Conservation (phyloP, 92 coral and sea anemone genomes). For the Epizoanthus ramosus region DNA sequence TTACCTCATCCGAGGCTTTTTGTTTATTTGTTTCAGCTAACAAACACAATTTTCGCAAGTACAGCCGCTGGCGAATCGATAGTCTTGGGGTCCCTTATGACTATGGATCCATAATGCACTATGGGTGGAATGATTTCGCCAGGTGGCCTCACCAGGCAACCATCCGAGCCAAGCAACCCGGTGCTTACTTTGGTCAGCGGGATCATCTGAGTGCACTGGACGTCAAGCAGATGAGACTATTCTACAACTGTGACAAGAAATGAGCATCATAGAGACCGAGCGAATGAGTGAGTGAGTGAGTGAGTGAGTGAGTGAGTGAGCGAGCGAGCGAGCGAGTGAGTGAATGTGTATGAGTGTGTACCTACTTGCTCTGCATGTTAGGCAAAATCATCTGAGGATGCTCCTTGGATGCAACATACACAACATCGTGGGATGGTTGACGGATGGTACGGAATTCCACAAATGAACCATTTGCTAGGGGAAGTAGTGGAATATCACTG, state of each 20-base stretch:
- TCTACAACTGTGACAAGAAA: constrained; percentile 63
- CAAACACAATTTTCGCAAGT: constrained; percentile 78
- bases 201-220: constrained; percentile 73
- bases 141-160: constrained; percentile 85
- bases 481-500: constrained; percentile 69
- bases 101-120: constrained; percentile 92
- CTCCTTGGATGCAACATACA: constrained; percentile 62
- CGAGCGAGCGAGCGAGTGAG: no score
- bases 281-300: not conserved
- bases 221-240: constrained; percentile 80
- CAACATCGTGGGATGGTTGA: constrained; percentile 27
- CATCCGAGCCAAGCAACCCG: constrained; percentile 72
- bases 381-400: constrained; percentile 64
- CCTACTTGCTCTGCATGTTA: constrained; percentile 38
- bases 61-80: constrained; percentile 71
- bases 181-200: constrained; percentile 92
- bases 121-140: constrained; percentile 78
- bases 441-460: constrained; percentile 50
- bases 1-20: not conserved
- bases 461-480: constrained; percentile 71
- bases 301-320: no score
- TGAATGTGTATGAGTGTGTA: no score
- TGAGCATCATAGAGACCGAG: not conserved
- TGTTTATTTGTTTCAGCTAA: constrained; percentile 42
- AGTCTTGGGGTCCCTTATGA: constrained; percentile 81